phyloP scores from a whole-genome alignment of 2,797 vertebrate species.

The Holocentrus rufus region DNA sequence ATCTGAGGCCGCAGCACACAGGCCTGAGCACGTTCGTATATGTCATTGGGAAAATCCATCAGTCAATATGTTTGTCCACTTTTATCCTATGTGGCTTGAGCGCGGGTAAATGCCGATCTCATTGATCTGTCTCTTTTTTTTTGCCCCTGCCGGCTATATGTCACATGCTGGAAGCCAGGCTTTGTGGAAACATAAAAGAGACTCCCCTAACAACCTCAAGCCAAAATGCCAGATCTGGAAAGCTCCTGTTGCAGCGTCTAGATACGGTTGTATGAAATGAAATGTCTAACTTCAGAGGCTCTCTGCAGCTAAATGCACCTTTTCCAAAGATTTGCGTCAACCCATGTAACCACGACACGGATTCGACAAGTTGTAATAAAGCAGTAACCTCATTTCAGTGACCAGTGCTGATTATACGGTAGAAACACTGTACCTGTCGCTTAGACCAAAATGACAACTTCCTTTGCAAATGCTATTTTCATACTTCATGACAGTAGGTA shows the following conservation, averaged over 20 bases:
- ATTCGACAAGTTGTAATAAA: neutral
- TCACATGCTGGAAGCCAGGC: slow-evolving; percentile 6
- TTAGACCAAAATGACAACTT: neutral
- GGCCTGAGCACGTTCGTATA: slow-evolving; percentile 38
- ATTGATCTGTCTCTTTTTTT: neutral
- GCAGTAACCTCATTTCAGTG: neutral
- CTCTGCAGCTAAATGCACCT: neutral
- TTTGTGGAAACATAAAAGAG: neutral
- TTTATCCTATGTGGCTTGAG: slow-evolving; percentile 6
- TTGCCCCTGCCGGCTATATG: neutral
- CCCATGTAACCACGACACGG: slow-evolving; percentile 15
- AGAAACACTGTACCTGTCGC: too few species aligned
- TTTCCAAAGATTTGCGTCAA: neutral
- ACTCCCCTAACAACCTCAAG: neutral
- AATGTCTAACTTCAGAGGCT: neutral
- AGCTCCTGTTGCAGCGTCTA: neutral
- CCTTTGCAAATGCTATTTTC: slow-evolving; percentile 1
- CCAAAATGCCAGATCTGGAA: neutral
- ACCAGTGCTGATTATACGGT: too few species aligned
- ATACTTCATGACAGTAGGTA: neutral
- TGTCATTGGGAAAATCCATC: slow-evolving; percentile 7
- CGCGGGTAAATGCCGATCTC: neutral
- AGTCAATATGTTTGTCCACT: slow-evolving; percentile 6
- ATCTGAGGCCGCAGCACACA: slow-evolving; percentile 39
- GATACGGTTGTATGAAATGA: neutral